Conservation (phyloP, 2,888 invertebrate species). For the Erebia epiphron region DNA sequence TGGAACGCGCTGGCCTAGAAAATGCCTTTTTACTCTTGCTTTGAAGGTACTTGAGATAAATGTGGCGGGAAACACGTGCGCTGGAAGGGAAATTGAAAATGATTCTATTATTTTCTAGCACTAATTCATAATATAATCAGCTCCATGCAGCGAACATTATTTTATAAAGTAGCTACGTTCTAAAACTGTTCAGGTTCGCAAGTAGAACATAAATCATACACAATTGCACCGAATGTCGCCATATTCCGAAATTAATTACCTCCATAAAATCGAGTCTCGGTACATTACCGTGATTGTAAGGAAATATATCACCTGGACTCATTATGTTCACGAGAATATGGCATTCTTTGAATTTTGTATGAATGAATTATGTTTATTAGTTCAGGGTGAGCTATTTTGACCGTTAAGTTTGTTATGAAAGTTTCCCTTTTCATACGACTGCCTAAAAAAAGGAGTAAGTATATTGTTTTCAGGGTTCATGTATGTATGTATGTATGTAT, state of each 20-base stretch:
- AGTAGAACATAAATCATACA: conserved; percentile 22
- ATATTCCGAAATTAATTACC: conserved; percentile 38
- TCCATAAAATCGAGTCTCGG: conserved; percentile 32
- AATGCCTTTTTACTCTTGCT: no score
- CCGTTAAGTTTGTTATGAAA: not conserved
- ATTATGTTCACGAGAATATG: conserved; percentile 23
- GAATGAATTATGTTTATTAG: conserved; percentile 11
- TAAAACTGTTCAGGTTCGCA: conserved; percentile 19
- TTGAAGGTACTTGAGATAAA: no score
- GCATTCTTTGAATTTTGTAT: conserved; percentile 16
- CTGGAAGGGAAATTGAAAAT: no score
- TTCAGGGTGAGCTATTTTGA: not conserved
- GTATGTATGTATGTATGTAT: no score
- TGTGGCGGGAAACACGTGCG: no score
- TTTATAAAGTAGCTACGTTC: not conserved
- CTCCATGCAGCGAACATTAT: not conserved
- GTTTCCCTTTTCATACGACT: no score
- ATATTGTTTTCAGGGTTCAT: no score
- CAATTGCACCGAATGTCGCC: conserved; percentile 33
- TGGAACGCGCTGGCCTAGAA: no score
- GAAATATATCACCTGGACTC: conserved; percentile 26
- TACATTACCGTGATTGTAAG: conserved; percentile 32
- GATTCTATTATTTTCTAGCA: no score
- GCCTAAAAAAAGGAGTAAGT: no score
- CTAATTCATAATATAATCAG: not conserved